Percentiles rank a stretch among this genome's conserved stretches.
Conservation (phyloP, 2,888 invertebrate genomes). For the Tachina lurida region DNA sequence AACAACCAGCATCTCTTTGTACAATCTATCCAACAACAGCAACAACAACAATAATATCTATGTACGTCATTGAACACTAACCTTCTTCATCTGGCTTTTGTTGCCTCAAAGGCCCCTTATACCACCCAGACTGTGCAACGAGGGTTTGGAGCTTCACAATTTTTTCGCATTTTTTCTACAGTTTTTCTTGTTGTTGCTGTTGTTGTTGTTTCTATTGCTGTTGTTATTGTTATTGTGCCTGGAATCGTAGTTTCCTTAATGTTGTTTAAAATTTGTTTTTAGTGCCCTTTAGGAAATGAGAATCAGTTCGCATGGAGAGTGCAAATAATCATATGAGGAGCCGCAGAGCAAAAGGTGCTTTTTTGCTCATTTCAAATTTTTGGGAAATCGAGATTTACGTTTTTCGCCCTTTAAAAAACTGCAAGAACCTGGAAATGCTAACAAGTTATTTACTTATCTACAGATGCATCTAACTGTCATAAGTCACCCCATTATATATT, state of each 20-base stretch:
- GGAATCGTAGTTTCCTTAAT: neutral
- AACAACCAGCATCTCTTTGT: conserved; percentile 61
- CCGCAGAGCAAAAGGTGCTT: too few relatives aligned
- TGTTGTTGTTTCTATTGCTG: neutral
- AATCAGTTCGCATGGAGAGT: neutral
- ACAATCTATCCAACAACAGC: conserved; percentile 56
- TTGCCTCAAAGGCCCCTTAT: neutral
- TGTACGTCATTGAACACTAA: conserved; percentile 64
- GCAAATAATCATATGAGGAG: too few relatives aligned
- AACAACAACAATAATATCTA: neutral
- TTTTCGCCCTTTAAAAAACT: too few relatives aligned
- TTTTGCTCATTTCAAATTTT: too few relatives aligned
- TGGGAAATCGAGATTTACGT: too few relatives aligned
- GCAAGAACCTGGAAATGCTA: too few relatives aligned
- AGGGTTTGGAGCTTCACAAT: conserved; percentile 37
- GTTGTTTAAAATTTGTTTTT: neutral
- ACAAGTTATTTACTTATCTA: too few relatives aligned
- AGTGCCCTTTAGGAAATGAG: conserved; percentile 8
- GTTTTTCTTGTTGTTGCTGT: conserved; percentile 30
- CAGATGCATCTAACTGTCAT: too few relatives aligned
- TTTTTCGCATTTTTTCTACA: conserved; percentile 68
- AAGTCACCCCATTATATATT: too few relatives aligned
- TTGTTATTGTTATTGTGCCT: conserved; percentile 11
- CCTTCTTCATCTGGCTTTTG: conserved; percentile 42
- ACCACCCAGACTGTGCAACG: neutral